Percentiles rank a stretch among this genome's conserved stretches.
phyloP scores from a whole-genome alignment of 2,113 vertebrate genomes.

The Pachycephala philippinensis region DNA sequence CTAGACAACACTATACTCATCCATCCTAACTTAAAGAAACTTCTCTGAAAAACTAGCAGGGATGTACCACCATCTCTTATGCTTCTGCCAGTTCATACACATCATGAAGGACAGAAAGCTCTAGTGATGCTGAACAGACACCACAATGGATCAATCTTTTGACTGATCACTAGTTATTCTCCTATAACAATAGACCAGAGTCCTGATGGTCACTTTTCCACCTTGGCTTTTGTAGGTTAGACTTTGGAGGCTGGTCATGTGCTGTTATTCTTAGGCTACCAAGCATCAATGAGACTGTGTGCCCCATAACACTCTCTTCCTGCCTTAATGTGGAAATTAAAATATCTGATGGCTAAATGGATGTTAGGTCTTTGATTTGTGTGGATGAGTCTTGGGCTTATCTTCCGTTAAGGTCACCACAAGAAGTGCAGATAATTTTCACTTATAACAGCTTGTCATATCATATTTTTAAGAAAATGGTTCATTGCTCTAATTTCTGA shows the following conservation, averaged over 20 bases:
- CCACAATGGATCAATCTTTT: neutral
- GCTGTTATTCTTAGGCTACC: neutral
- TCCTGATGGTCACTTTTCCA: neutral
- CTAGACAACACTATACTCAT: neutral
- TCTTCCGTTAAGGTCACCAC: neutral
- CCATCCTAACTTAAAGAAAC: neutral
- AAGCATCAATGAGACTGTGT: neutral
- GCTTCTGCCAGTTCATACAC: neutral
- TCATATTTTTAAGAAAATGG: neutral
- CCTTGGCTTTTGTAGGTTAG: neutral
- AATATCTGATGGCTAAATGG: neutral
- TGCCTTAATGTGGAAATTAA: neutral
- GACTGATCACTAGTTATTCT: neutral
- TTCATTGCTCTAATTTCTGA: neutral
- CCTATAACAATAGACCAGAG: neutral
- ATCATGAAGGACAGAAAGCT: neutral
- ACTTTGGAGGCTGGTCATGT: neutral
- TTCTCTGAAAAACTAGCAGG: neutral
- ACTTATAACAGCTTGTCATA: neutral
- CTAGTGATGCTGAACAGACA: neutral
- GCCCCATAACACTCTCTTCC: neutral
- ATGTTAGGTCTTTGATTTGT: neutral
- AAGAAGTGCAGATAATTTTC: neutral
- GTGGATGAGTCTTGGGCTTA: neutral
- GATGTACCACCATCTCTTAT: neutral